Evolutionary conservation across 2,113 vertebrate genomes (phyloP).

Genomic region (Vombatus ursinus): DNA sequence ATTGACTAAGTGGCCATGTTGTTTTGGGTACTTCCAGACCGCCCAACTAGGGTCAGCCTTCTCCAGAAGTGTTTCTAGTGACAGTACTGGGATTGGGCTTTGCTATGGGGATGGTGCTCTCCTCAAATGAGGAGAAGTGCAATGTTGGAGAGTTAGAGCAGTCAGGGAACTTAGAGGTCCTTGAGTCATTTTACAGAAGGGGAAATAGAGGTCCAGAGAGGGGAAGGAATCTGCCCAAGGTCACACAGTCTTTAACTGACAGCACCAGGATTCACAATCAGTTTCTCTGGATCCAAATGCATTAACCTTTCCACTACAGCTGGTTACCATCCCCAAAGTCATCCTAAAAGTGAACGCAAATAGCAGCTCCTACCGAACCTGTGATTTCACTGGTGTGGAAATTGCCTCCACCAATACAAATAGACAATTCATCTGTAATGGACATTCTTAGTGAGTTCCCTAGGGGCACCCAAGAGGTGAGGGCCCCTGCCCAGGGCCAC

Average conservation of each 20-base stretch:
- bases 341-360: too few relatives aligned
- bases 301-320: neutral
- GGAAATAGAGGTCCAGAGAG: too few relatives aligned
- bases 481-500: neutral
- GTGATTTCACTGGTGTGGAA: too few relatives aligned
- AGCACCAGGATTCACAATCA: neutral
- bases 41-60: neutral
- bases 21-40: neutral
- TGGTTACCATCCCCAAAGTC: neutral
- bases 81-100: neutral
- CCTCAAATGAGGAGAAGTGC: neutral
- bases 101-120: neutral
- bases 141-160: neutral
- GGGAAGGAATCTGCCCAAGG: neutral
- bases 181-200: neutral
- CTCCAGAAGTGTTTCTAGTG: neutral
- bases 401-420: too few relatives aligned
- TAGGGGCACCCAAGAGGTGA: neutral
- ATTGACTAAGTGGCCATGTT: neutral
- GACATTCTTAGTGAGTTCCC: neutral
- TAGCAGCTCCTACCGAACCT: too few relatives aligned
- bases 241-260: neutral
- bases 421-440: neutral
- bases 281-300: neutral
- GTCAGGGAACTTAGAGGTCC: neutral